These are phyloP conservation scores for Deilephila porcellus DNA, from an alignment of 2,888 invertebrate genomes.

Conservation along the genomic window DNA sequence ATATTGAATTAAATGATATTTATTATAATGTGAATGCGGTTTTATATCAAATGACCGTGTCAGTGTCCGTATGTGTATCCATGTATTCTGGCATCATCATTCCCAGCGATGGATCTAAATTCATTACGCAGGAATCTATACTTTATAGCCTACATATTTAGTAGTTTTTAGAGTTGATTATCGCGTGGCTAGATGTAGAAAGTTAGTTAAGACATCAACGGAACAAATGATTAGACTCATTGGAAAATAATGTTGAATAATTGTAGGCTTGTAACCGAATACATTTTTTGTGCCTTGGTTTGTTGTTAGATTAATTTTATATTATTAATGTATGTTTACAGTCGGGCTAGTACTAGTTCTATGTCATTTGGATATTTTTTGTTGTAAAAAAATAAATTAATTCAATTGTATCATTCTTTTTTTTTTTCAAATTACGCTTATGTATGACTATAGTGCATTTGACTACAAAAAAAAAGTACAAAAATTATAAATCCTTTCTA, in stretches of 20 bases:
- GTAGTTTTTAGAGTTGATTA: conserved; percentile 20
- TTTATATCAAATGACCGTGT: conserved; percentile 37
- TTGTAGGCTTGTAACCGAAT: conserved; percentile 21
- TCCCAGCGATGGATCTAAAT: conserved; percentile 18
- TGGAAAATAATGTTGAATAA: conserved; percentile 27
- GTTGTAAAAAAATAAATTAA: not conserved
- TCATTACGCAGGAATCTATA: conserved; percentile 33
- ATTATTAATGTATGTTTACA: conserved; percentile 1
- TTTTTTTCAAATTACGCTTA: not conserved
- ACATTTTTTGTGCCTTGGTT: conserved; percentile 16
- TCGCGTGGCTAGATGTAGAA: conserved; percentile 33
- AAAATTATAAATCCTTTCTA: too few species aligned
- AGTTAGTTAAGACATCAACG: conserved; percentile 45
- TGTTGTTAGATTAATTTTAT: conserved; percentile 2
- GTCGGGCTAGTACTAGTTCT: too few species aligned
- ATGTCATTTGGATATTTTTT: too few species aligned
- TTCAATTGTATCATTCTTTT: not conserved
- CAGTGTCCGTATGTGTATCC: conserved; percentile 41
- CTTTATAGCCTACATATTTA: conserved; percentile 32
- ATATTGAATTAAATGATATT: conserved; percentile 26
- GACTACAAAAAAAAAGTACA: too few species aligned
- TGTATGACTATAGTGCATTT: too few species aligned
- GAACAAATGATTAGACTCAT: conserved; percentile 38
- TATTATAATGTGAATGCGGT: conserved; percentile 20
- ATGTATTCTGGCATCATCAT: conserved; percentile 41